Evolutionary conservation across 2,888 invertebrate species (phyloP), one percentile per base, ranked within the genome.

Genomic region (Uropetala carovei): DNA sequence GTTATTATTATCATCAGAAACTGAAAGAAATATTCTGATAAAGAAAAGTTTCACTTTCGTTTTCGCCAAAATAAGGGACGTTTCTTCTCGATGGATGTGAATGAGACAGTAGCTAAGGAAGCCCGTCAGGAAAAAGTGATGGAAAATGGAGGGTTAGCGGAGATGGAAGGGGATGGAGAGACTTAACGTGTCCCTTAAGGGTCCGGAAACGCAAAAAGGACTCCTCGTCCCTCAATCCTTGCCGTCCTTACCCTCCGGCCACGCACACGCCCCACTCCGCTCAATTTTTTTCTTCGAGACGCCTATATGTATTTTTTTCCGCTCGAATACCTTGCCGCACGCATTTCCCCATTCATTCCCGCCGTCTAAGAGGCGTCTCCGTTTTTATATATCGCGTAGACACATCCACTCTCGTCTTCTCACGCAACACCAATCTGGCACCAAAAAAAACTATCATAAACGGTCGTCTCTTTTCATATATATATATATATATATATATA

Each of bases 361-460:
- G 64, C 89, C 43, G n/a, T 89, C 22, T 8, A n/a, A 16, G 57
- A 83, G 18, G 43, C 16, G 57, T 18, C n/a, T n/a, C 18, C 18
- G 83, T 11, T n/a, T n/a, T 16, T 57, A 57, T 43, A 64, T 43
- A 64, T 30, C 43, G 64, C 64, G 43, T 89, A 89, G 60, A 27
- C 83, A 43, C 83, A 57, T 11, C 7, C 57, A 10, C 9, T n/a
- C 64, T 64, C 64, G 18, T n/a, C 64, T 18, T 10, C 64, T 89
- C 89, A 89, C 89, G 89, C 89, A 89, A 89, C 64, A 68, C 89
- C 89, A 68, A 89, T 89, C 89, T 89, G 89, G 64, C 64, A 56
- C 89, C 11, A 30, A 16, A 30, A n/a, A 43, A 89, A 22, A 59
- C 13, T 59, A 89, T 64, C 22, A 30, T 4, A 58, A 83, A 58